Evolutionary conservation across 2,797 vertebrate genomes (phyloP).

Genomic region (Chrysocyon brachyurus): DNA sequence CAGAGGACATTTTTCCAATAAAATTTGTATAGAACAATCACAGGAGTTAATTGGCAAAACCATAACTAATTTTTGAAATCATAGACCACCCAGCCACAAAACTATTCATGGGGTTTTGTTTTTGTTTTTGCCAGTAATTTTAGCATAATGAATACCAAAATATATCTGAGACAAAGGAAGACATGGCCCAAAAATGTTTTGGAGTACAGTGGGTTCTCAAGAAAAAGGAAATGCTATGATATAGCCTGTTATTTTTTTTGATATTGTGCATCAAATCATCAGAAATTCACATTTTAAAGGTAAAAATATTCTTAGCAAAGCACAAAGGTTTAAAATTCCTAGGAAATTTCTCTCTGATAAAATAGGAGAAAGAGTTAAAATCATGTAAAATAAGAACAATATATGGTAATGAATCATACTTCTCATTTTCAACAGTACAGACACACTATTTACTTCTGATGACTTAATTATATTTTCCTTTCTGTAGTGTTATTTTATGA

Average conservation of each 20-base stretch:
- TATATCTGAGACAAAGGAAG: conserved; percentile 58
- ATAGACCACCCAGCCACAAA: conserved; percentile 77
- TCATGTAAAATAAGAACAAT: neutral
- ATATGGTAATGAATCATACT: neutral
- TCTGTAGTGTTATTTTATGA: neutral
- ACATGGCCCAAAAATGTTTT: neutral
- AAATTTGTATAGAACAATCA: conserved; percentile 71
- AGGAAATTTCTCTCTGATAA: neutral
- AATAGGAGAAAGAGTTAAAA: neutral
- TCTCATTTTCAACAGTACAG: neutral
- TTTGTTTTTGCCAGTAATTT: conserved; percentile 69
- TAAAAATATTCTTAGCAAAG: conserved; percentile 8
- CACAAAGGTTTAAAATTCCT: neutral
- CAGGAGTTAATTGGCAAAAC: conserved; percentile 76
- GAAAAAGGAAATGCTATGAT: neutral
- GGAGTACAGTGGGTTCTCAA: neutral
- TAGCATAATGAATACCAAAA: conserved; percentile 76
- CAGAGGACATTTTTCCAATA: conserved; percentile 71
- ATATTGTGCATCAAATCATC: neutral
- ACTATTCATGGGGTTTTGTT: conserved; percentile 60
- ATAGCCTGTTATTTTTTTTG: neutral
- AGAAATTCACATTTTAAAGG: neutral
- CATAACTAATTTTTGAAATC: conserved; percentile 78
- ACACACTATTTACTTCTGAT: neutral
- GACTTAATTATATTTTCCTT: neutral